These are phyloP conservation scores for Acropternis orthonyx DNA, from an alignment of 2,797 vertebrate genomes.

Conservation along the genomic window DNA sequence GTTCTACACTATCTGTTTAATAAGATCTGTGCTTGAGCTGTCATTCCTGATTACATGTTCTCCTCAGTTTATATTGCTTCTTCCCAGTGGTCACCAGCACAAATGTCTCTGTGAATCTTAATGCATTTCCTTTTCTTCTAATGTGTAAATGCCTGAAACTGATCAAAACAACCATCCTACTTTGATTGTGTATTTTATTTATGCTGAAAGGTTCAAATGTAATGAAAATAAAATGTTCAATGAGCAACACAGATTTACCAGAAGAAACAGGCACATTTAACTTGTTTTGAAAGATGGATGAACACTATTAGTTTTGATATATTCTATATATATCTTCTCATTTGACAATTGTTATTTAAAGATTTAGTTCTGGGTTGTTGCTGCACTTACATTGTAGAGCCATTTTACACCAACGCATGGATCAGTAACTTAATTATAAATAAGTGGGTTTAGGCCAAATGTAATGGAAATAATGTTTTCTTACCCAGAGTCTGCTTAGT, in stretches of 20 bases:
- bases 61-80: not conserved
- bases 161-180: not conserved
- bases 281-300: constrained; percentile 34
- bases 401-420: not conserved
- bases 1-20: not conserved
- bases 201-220: not conserved
- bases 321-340: not conserved
- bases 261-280: not conserved
- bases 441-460: not conserved
- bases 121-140: not conserved
- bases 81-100: not conserved
- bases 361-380: constrained; percentile 7
- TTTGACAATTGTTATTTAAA: constrained; percentile 32
- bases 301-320: constrained; percentile 18
- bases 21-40: not conserved
- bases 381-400: not conserved
- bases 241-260: constrained; percentile 13
- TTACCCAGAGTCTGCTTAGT: not conserved
- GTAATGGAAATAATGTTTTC: not conserved
- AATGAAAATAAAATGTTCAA: constrained; percentile 9
- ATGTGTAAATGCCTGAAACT: not conserved
- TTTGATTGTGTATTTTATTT: not conserved
- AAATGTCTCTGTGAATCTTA: not conserved
- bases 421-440: constrained; percentile 15
- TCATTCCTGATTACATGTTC: not conserved